phyloP scores from a whole-genome alignment of 2,113 vertebrate species.

The Callaeas wilsoni region DNA sequence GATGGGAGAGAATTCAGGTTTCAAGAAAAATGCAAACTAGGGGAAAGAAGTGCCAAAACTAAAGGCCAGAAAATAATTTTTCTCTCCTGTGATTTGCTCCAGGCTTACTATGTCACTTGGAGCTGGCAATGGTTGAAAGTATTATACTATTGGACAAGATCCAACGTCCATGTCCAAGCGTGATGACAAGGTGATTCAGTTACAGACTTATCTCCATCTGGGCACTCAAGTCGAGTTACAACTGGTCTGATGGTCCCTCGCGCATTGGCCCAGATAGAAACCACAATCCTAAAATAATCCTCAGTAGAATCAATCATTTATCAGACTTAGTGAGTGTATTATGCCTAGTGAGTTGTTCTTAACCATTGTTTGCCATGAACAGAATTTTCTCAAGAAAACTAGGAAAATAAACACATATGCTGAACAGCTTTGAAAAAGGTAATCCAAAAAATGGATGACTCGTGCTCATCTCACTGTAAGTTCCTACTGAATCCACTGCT shows the following conservation, averaged over 20 bases:
- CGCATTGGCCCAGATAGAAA: neutral
- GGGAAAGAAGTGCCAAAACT: rapidly evolving
- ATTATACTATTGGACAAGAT: neutral
- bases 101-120: neutral
- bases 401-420: neutral
- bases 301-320: neutral
- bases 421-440: neutral
- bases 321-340: neutral
- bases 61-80: neutral
- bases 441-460: neutral
- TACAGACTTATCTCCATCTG: neutral
- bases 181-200: neutral
- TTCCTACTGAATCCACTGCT: neutral
- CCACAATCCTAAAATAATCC: neutral
- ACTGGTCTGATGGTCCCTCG: neutral
- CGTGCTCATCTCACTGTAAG: neutral
- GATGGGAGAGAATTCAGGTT: neutral
- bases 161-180: neutral
- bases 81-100: neutral
- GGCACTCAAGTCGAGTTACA: neutral
- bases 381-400: neutral
- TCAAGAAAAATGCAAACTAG: neutral
- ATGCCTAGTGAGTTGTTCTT: neutral
- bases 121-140: neutral
- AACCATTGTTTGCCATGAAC: neutral